Evolutionary conservation across 2,888 invertebrate species (phyloP), one percentile per base, ranked within the genome.

Genomic region (Caenorhabditis doughertyi): DNA sequence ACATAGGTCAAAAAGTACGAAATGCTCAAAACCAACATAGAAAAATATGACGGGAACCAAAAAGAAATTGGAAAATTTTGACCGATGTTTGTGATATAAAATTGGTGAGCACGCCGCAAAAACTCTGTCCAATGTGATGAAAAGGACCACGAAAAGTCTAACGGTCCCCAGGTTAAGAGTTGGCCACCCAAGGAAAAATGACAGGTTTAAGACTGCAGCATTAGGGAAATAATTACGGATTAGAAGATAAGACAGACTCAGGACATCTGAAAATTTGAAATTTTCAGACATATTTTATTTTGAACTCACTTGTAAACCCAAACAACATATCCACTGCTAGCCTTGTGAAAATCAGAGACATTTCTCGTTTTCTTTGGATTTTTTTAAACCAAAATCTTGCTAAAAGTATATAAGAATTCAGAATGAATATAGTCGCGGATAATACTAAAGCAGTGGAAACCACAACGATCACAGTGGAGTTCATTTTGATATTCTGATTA

Each of bases 361-460:
- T 47, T 13, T 64, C 64, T 1, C 9, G 21, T 64, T 47, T 64
- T 8, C 13, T 18, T 21, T 27, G 47, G 11, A 49, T 32, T 21
- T 9, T 47, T 29, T 29, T 64, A 18, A 18, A 42, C 8, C 9
- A 64, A 44, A 64, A 64, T 23, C 47, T 44, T 13, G 44, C 25
- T 7, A 18, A 64, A 29, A 64, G 47, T 11, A 64, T 16, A 16
- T 47, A 64, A 32, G 49, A 49, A 49, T 64, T 64, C 44, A 47
- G 18, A 5, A 18, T 18, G 8, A 47, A 18, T 13, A 9, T 13
- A 11, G 11, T 13, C n/a, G n/a, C n/a, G n/a, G n/a, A n/a, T n/a
- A n/a, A n/a, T n/a, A n/a, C n/a, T n/a, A n/a, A n/a, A n/a, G n/a
- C n/a, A n/a, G n/a, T n/a, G n/a, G n/a, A n/a, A n/a, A n/a, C n/a